Evolutionary conservation across 2,113 vertebrate genomes (phyloP), one percentile per base, ranked within the genome.

Genomic region (Octodon degus): DNA sequence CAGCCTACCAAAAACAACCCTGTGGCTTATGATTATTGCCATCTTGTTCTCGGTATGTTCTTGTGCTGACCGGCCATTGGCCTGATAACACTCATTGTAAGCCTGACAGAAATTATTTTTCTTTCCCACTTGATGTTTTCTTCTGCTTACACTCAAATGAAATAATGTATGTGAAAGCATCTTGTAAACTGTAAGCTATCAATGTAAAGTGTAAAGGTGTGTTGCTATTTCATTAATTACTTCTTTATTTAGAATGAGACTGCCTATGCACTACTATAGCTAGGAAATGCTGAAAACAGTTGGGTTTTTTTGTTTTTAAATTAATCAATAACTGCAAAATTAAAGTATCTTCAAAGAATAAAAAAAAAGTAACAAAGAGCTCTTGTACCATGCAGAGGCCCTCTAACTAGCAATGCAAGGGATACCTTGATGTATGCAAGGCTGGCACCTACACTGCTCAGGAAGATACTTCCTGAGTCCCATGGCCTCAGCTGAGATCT

Each of bases 251-350:
- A 94, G 95, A 96, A 89, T 95, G 92, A 62, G 96, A 86, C 97
- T 98, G 97, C 97, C 97, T 97, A 96, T 80, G 97, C 97, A 86
- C 93, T 92, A 62, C 34, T 95, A 68, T 95, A 95, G 97, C 97
- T 97, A 96, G 97, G 97, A 98, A 97, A 97, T 98, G 96, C 96
- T 97, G 65, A 97, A 93, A 88, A 96, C 93, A 97, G 27, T 91
- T 95, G n/a, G n/a, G 43, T 43, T 43, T 43, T 43, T 43, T 43
- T 43, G n/a, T n/a, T n/a, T n/a, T n/a, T n/a, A n/a, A 43, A 43
- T 43, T 43, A 43, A 43, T 43, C 43, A 43, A 43, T 43, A 43
- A 43, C 43, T 43, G 43, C 43, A 43, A 43, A 43, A 43, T 43
- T 43, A 43, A 43, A 43, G 5, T 43, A 43, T 43, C 43, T 43